Conservation (phyloP, 2,113 vertebrate genomes). For the Rhipidura dahli region DNA sequence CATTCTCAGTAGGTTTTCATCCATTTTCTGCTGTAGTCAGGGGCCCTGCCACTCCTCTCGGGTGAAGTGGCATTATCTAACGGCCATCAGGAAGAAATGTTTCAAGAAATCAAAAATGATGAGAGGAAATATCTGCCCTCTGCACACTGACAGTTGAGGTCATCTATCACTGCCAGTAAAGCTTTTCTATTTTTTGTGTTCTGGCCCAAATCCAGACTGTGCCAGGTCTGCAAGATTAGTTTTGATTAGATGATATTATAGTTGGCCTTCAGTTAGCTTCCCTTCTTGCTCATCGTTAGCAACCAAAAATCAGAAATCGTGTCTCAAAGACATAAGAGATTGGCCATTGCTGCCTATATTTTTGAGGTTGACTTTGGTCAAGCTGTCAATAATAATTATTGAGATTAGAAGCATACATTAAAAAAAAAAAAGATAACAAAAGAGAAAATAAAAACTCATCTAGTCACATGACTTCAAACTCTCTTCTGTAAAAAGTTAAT, state of each 20-base stretch:
- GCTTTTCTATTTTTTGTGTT: not conserved
- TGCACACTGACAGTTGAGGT: conserved; percentile 5
- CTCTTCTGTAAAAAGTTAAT: not conserved
- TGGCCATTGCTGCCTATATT: not conserved
- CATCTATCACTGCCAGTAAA: conserved; percentile 51
- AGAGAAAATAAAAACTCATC: not conserved
- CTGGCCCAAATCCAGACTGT: conserved; percentile 37
- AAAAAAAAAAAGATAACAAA: not conserved
- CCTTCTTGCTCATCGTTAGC: not conserved
- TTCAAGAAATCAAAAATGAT: conserved; percentile 31
- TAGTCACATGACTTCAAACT: not conserved
- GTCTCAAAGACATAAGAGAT: not conserved
- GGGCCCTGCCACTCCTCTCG: not conserved
- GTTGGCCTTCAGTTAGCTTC: not conserved
- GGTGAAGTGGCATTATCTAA: conserved; percentile 27
- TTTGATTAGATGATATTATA: conserved; percentile 36
- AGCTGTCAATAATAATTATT: not conserved
- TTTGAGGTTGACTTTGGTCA: not conserved
- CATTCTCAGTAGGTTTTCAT: not conserved
- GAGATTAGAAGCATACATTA: not conserved
- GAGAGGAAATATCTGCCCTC: not conserved
- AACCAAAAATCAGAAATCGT: not conserved
- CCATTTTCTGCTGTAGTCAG: not conserved
- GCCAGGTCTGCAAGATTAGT: not conserved
- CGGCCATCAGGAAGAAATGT: conserved; percentile 4